Evolutionary conservation across 2,888 invertebrate genomes (phyloP).

Genomic region (Scrobipalpa costella): DNA sequence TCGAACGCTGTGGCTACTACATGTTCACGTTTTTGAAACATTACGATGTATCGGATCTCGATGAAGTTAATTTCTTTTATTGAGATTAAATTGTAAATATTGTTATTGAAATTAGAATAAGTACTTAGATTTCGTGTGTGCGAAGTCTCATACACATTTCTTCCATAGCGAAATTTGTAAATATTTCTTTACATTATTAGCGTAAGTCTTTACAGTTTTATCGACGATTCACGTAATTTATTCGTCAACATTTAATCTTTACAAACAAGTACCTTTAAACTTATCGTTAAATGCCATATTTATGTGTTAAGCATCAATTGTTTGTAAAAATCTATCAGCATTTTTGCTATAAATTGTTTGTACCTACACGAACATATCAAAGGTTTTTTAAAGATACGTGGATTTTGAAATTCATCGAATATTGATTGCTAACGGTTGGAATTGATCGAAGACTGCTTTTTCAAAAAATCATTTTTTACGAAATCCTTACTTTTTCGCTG

Average conservation of each 20-base stretch:
- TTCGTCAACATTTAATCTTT: constrained; percentile 77
- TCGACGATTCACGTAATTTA: constrained; percentile 74
- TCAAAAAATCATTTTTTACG: constrained; percentile 51
- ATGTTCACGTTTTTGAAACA: constrained; percentile 47
- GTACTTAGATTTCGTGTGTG: constrained; percentile 59
- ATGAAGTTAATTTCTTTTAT: constrained; percentile 44
- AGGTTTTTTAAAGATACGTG: constrained; percentile 39
- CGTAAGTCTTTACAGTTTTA: constrained; percentile 67
- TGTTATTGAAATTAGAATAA: constrained; percentile 68
- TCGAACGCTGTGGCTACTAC: constrained; percentile 43
- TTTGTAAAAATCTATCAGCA: constrained; percentile 39
- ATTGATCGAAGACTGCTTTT: constrained; percentile 79
- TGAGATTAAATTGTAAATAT: constrained; percentile 76
- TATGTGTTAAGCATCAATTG: constrained; percentile 72
- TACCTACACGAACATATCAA: constrained; percentile 64
- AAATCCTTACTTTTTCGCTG: constrained; percentile 41
- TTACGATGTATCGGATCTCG: constrained; percentile 64
- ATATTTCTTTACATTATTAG: constrained; percentile 69
- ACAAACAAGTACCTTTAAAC: constrained; percentile 75
- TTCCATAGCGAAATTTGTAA: constrained; percentile 81
- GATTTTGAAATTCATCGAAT: constrained; percentile 18
- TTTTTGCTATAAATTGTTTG: constrained; percentile 56
- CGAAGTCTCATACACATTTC: constrained; percentile 69
- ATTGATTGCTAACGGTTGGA: constrained; percentile 56
- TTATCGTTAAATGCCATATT: constrained; percentile 79